Evolutionary conservation across 2,113 vertebrate species (phyloP).

Genomic region (Damaliscus lunatus): DNA sequence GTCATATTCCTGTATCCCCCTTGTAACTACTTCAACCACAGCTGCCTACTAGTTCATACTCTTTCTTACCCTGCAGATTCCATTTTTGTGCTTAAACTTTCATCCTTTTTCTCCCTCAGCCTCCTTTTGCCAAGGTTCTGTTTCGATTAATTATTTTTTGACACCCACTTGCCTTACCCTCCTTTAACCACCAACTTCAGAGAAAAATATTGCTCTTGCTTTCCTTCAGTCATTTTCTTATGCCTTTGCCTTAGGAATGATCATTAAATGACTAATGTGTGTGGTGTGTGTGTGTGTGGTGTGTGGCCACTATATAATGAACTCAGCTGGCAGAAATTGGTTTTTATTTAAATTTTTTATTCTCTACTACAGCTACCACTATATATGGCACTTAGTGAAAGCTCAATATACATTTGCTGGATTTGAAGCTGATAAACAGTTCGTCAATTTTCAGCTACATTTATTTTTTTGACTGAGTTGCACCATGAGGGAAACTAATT

Average conservation of each 20-base stretch:
- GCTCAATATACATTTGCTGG: not conserved
- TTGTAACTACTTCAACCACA: not conserved
- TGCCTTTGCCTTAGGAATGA: not conserved
- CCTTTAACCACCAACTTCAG: not conserved
- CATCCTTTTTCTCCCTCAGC: not conserved
- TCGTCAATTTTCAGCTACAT: slow-evolving; percentile 15
- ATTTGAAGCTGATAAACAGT: slow-evolving; percentile 5
- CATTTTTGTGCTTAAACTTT: not conserved
- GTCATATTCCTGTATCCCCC: not conserved
- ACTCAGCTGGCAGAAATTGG: not conserved
- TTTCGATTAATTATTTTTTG: not conserved
- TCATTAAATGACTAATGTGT: not conserved
- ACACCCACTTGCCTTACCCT: not conserved
- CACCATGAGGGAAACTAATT: slow-evolving; percentile 14
- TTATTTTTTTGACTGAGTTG: slow-evolving; percentile 38
- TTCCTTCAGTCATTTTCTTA: not conserved
- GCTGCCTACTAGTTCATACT: not conserved
- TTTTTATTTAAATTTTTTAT: not conserved
- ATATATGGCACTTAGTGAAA: not conserved
- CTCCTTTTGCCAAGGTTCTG: not conserved
- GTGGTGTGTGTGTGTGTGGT: not conserved
- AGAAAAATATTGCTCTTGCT: not conserved
- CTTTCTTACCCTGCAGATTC: not conserved
- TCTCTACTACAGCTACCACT: not conserved
- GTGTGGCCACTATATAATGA: not conserved